These are phyloP conservation scores for Notoglanidium macrostoma DNA, from an alignment of 2,797 vertebrate genomes.

Conservation along the genomic window DNA sequence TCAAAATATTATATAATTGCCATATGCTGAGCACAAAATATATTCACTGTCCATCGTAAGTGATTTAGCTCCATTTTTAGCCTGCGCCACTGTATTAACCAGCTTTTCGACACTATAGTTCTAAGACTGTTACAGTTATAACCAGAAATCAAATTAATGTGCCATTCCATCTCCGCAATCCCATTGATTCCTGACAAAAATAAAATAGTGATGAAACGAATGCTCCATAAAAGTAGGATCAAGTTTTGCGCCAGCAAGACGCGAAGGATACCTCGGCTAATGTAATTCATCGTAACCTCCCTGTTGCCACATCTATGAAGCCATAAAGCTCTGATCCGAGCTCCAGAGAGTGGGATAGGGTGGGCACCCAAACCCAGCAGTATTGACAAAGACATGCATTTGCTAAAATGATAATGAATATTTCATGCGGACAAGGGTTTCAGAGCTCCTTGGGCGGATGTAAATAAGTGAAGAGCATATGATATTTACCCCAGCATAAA, in stretches of 20 bases:
- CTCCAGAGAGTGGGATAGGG: slow-evolving; percentile 52
- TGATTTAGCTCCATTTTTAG: slow-evolving; percentile 23
- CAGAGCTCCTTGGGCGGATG: slow-evolving; percentile 83
- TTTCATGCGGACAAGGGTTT: slow-evolving; percentile 79
- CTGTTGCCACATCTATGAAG: slow-evolving; percentile 58
- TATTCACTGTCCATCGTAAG: neutral
- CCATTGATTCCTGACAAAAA: slow-evolving; percentile 74
- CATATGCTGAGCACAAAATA: neutral
- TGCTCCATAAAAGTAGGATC: slow-evolving; percentile 71
- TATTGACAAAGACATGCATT: slow-evolving; percentile 78
- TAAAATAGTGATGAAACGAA: slow-evolving; percentile 59
- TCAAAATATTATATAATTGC: neutral
- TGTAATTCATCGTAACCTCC: slow-evolving; percentile 60
- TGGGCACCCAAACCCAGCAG: slow-evolving; percentile 64
- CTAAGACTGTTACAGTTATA: slow-evolving; percentile 25
- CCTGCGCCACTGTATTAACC: neutral
- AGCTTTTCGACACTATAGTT: slow-evolving; percentile 1
- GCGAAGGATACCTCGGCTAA: slow-evolving; percentile 46
- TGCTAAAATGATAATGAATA: slow-evolving; percentile 79
- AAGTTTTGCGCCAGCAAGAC: slow-evolving; percentile 59
- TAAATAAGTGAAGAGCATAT: slow-evolving; percentile 94
- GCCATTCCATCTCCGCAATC: slow-evolving; percentile 55
- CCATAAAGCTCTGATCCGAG: slow-evolving; percentile 57
- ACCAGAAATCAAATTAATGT: slow-evolving; percentile 57
- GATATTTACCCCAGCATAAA: slow-evolving; percentile 90